Conservation (phyloP, 2,888 invertebrate genomes). For the Steinernema scapterisci region DNA sequence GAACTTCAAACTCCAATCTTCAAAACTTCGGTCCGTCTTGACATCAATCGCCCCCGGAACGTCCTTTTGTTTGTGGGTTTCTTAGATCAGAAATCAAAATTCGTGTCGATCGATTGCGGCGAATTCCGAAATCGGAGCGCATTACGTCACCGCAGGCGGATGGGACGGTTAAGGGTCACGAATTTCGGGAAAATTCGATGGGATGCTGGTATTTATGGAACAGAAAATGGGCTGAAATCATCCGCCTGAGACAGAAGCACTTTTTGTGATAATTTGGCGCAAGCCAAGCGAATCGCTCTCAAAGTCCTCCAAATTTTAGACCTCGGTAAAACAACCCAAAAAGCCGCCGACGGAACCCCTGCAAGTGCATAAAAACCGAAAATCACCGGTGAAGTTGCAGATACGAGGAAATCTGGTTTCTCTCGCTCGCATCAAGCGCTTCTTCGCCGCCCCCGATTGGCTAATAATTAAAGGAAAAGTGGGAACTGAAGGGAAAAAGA, state of each 20-base stretch:
- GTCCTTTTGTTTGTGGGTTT: constrained; percentile 4
- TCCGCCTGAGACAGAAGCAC: too few relatives aligned
- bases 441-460: not conserved
- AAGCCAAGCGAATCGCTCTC: too few relatives aligned
- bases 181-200: not conserved
- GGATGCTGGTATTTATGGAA: too few relatives aligned
- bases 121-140: not conserved
- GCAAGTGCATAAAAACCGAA: constrained; percentile 9
- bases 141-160: not conserved
- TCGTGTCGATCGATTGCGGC: not conserved
- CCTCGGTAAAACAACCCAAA: too few relatives aligned
- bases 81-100: constrained; percentile 12
- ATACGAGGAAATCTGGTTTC: not conserved
- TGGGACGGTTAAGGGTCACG: not conserved
- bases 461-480: constrained; percentile 1
- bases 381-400: not conserved
- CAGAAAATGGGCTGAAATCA: too few relatives aligned
- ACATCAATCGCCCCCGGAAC: not conserved
- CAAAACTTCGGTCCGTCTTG: not conserved
- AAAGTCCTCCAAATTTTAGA: too few relatives aligned
- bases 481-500: not conserved
- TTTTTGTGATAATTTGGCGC: too few relatives aligned
- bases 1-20: not conserved
- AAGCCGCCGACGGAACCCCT: not conserved
- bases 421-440: not conserved